Evolutionary conservation across 2,888 invertebrate species (phyloP).

Genomic region (Tenthredo scrophulariae): DNA sequence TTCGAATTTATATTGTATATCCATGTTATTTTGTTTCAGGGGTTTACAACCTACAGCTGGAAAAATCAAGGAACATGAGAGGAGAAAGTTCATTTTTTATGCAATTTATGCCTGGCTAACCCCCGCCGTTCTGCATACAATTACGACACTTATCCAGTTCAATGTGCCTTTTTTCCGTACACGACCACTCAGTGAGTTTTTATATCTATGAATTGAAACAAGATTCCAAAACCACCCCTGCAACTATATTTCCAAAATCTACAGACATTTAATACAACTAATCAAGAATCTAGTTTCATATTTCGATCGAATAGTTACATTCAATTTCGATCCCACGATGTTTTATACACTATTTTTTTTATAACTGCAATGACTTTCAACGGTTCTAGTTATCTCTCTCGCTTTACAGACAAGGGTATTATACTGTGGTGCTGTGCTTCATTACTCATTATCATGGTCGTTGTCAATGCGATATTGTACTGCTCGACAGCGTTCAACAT

Average conservation of each 20-base stretch:
- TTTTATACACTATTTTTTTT: neutral
- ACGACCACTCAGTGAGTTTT: constrained; percentile 10
- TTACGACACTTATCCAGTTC: neutral
- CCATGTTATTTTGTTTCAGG: neutral
- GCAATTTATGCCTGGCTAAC: constrained; percentile 4
- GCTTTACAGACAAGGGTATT: neutral
- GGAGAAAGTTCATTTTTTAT: constrained; percentile 8
- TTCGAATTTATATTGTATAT: neutral
- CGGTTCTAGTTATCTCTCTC: neutral
- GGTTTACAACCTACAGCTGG: neutral
- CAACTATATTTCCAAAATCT: neutral
- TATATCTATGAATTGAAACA: neutral
- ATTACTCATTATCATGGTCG: neutral
- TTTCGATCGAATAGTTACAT: no score
- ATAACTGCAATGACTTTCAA: neutral
- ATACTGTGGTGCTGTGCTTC: constrained; percentile 9
- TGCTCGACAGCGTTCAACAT: neutral
- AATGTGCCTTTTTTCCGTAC: neutral
- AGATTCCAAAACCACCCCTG: neutral
- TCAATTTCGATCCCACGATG: neutral
- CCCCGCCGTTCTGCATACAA: neutral
- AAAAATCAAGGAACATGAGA: neutral
- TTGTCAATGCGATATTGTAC: neutral
- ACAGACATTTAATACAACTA: no score
- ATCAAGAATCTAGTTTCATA: no score